Conservation (phyloP, 2,888 invertebrate species). For the Tetrapedia diversipes region DNA sequence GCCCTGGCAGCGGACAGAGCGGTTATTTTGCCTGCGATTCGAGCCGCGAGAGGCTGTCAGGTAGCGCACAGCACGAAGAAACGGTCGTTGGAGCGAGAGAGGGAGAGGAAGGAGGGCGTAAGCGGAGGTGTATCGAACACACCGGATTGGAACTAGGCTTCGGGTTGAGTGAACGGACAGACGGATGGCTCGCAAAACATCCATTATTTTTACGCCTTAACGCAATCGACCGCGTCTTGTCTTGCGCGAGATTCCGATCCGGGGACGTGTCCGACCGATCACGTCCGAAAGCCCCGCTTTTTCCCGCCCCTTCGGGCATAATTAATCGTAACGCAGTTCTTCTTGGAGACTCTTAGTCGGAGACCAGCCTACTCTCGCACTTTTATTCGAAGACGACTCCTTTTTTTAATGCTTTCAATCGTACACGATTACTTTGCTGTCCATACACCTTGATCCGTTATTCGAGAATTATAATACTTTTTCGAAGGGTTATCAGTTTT, state of each 20-base stretch:
- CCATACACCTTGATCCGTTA: no score
- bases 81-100: conserved; percentile 3
- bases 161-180: conserved; percentile 38
- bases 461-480: no score
- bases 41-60: conserved; percentile 59
- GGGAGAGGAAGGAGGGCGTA: conserved; percentile 29
- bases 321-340: background rate
- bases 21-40: conserved; percentile 56
- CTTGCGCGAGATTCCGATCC: conserved; percentile 36
- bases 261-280: conserved; percentile 17
- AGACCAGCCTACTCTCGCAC: no score
- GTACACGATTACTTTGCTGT: no score
- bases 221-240: conserved; percentile 48
- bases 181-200: conserved; percentile 48
- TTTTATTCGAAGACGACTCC: background rate
- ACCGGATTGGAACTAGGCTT: conserved; percentile 38
- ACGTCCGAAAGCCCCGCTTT: background rate
- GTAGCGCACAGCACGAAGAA: conserved; percentile 32
- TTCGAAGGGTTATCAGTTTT: no score
- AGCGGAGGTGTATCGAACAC: conserved; percentile 36
- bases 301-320: background rate
- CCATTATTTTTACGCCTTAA: conserved; percentile 55
- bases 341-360: no score
- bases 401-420: background rate
- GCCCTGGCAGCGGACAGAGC: conserved; percentile 63